These are phyloP conservation scores for Lepus americanus DNA, from an alignment of 2,113 vertebrate species.

Conservation along the genomic window DNA sequence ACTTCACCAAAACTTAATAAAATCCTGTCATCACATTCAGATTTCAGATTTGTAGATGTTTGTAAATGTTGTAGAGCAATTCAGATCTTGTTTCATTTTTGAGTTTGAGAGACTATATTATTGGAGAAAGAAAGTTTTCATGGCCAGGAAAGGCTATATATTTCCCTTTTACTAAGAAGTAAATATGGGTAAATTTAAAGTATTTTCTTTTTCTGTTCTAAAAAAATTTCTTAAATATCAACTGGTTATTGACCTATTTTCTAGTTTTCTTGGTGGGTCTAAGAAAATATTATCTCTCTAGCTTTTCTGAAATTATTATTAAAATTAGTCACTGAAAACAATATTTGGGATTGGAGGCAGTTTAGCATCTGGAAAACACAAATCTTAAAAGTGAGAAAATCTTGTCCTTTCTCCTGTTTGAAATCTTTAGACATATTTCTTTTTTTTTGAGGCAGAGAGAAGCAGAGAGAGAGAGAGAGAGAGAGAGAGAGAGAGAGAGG, in stretches of 20 bases:
- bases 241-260: not conserved
- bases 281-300: not conserved
- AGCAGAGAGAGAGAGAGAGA: no score
- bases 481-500: no score
- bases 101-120: constrained; percentile 19
- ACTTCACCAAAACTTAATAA: constrained; percentile 73
- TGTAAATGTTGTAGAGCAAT: constrained; percentile 60
- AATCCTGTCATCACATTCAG: constrained; percentile 73
- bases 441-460: no score
- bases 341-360: not conserved
- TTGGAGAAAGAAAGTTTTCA: constrained; percentile 67
- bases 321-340: constrained; percentile 24
- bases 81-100: constrained; percentile 68
- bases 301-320: constrained; percentile 38
- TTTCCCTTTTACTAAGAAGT: constrained; percentile 37
- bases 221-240: not conserved
- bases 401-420: not conserved
- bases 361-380: not conserved
- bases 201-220: not conserved
- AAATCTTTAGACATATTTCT: not conserved
- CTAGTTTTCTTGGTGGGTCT: not conserved
- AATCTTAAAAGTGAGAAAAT: not conserved
- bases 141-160: constrained; percentile 47
- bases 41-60: constrained; percentile 53
- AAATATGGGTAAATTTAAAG: constrained; percentile 14